Percentiles rank a stretch among this genome's conserved stretches.
Conservation (phyloP, 2,113 vertebrate species). For the Calonectris borealis region DNA sequence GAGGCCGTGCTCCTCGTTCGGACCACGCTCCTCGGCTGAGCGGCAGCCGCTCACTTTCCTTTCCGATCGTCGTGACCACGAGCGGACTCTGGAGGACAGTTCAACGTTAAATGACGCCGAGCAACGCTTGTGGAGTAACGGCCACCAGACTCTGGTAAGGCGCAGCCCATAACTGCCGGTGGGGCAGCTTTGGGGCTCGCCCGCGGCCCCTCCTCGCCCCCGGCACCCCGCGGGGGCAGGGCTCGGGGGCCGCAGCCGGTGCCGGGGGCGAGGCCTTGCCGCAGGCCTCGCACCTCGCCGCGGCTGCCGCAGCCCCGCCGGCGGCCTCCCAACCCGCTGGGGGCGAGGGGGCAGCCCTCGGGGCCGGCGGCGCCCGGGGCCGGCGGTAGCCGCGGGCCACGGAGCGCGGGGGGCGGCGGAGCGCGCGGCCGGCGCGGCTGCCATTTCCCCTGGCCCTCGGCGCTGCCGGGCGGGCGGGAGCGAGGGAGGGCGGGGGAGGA, state of each 20-base stretch:
- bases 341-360: too few relatives aligned
- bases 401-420: too few relatives aligned
- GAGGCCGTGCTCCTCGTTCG: rapidly evolving
- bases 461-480: not conserved
- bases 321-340: too few relatives aligned
- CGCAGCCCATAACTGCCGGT: rapidly evolving
- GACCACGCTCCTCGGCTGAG: not conserved
- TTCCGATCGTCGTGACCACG: rapidly evolving
- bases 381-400: too few relatives aligned
- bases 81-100: rapidly evolving
- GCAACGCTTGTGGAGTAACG: rapidly evolving
- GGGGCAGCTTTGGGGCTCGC: not conserved
- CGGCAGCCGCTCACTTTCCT: rapidly evolving
- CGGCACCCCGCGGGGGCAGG: not conserved
- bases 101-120: rapidly evolving
- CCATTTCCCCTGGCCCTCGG: slow-evolving; percentile 18
- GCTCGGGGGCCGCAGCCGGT: too few relatives aligned
- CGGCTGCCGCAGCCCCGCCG: too few relatives aligned
- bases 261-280: too few relatives aligned
- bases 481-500: slow-evolving; percentile 17
- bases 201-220: not conserved
- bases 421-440: too few relatives aligned
- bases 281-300: too few relatives aligned
- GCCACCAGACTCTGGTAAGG: rapidly evolving
- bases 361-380: too few relatives aligned